A percentile compares a stretch with the other conserved stretches of the same genome.
Evolutionary conservation across 2,113 vertebrate genomes (phyloP).

Genomic region (Toxotes jaculatrix): DNA sequence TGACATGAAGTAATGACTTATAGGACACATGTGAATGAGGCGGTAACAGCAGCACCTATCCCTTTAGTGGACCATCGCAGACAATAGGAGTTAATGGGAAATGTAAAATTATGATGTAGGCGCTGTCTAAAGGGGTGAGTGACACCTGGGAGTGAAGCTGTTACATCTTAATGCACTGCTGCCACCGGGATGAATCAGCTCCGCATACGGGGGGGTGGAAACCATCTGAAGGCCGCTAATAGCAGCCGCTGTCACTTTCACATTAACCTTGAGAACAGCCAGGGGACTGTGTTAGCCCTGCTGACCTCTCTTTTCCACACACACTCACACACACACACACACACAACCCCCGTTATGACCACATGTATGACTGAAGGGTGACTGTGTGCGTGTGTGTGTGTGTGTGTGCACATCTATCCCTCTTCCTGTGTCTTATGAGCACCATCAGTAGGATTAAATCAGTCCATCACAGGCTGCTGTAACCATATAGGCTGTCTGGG

Average conservation of each 20-base stretch:
- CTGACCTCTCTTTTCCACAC: conserved; percentile 70
- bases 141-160: conserved; percentile 73
- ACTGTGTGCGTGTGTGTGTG: conserved; percentile 27
- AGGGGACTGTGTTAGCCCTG: conserved; percentile 74
- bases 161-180: conserved; percentile 81
- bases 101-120: conserved; percentile 75
- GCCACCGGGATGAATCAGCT: conserved; percentile 73
- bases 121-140: conserved; percentile 73
- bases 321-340: conserved; percentile 41
- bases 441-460: conserved; percentile 82
- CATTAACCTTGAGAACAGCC: conserved; percentile 83
- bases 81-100: conserved; percentile 75
- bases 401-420: conserved; percentile 32
- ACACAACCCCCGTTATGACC: conserved; percentile 39
- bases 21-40: conserved; percentile 61
- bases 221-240: conserved; percentile 74
- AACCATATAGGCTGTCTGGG: conserved; percentile 61
- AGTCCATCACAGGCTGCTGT: conserved; percentile 78
- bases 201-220: conserved; percentile 51
- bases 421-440: conserved; percentile 67
- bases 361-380: conserved; percentile 66
- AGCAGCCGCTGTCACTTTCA: conserved; percentile 71
- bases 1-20: conserved; percentile 68
- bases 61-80: conserved; percentile 68
- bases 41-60: conserved; percentile 45